phyloP scores from a whole-genome alignment of 2,797 vertebrate species.

The Poecilia gillii region DNA sequence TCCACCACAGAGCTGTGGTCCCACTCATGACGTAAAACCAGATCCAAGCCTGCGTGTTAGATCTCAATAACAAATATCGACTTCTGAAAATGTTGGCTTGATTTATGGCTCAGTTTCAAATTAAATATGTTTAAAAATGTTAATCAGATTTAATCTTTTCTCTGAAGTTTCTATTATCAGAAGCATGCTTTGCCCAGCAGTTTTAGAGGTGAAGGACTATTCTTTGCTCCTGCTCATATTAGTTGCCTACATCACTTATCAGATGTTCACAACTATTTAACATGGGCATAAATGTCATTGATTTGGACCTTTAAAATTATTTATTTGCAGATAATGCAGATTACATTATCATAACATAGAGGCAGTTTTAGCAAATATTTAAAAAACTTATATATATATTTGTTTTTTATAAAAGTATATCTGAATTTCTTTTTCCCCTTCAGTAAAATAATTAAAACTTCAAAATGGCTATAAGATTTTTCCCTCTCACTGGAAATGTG shows the following conservation, averaged over 20 bases:
- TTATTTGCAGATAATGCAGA: no score
- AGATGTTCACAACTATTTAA: background rate
- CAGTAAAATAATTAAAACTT: background rate
- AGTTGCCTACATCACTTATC: background rate
- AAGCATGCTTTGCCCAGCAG: background rate
- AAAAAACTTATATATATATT: no score
- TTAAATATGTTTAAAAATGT: background rate
- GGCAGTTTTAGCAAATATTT: no score
- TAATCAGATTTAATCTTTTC: background rate
- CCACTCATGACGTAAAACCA: conserved; percentile 44
- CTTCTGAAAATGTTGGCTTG: background rate
- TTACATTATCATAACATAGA: no score
- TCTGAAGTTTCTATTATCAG: background rate
- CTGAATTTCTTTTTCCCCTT: background rate
- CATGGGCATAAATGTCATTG: background rate
- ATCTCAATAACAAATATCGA: conserved; percentile 18
- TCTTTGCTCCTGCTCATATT: background rate
- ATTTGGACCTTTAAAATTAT: background rate
- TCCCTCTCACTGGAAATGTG: background rate
- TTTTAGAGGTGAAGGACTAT: background rate
- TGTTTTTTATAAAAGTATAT: background rate
- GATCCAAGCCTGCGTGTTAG: conserved; percentile 28
- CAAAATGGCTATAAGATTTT: background rate
- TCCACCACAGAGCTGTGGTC: conserved; percentile 41
- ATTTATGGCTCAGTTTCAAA: background rate